Conservation (phyloP, 2,888 invertebrate genomes). For the Hirudinaria manillensis region DNA sequence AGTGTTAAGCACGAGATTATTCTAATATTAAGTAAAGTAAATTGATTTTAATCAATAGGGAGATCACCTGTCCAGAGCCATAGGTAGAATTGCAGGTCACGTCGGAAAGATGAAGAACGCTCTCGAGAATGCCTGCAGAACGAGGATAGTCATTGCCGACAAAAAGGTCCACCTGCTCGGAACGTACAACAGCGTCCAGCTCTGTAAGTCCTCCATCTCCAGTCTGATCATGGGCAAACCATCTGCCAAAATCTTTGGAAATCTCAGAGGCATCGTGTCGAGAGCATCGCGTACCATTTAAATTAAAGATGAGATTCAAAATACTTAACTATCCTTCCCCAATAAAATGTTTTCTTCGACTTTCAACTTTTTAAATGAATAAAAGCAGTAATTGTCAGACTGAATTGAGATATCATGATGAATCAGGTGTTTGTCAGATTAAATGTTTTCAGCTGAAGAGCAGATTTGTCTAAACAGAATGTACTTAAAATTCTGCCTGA, state of each 20-base stretch:
- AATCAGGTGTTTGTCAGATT: too few species aligned
- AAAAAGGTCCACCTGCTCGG: conserved; percentile 92
- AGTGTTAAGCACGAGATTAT: too few species aligned
- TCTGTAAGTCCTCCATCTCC: conserved; percentile 88
- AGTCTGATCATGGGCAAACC: conserved; percentile 77
- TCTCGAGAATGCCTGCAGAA: conserved; percentile 97
- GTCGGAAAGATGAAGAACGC: conserved; percentile 93
- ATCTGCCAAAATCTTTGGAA: conserved; percentile 19
- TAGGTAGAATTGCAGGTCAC: conserved; percentile 95
- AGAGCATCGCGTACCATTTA: conserved; percentile 9
- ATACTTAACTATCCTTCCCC: too few species aligned
- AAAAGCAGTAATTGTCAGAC: too few species aligned
- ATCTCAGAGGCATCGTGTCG: conserved; percentile 11
- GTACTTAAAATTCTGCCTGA: too few species aligned
- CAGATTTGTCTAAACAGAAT: too few species aligned
- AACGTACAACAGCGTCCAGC: conserved; percentile 89
- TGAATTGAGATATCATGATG: too few species aligned
- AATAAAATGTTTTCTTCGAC: too few species aligned
- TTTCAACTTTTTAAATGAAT: too few species aligned
- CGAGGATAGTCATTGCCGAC: conserved; percentile 92
- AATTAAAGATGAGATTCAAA: neutral
- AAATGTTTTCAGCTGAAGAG: too few species aligned
- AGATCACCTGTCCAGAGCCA: conserved; percentile 88
- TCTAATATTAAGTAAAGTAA: too few species aligned
- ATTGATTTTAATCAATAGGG: conserved; percentile 75